These are phyloP conservation scores for Sporophila hypoxantha DNA, from an alignment of 2,113 vertebrate species.

Conservation along the genomic window DNA sequence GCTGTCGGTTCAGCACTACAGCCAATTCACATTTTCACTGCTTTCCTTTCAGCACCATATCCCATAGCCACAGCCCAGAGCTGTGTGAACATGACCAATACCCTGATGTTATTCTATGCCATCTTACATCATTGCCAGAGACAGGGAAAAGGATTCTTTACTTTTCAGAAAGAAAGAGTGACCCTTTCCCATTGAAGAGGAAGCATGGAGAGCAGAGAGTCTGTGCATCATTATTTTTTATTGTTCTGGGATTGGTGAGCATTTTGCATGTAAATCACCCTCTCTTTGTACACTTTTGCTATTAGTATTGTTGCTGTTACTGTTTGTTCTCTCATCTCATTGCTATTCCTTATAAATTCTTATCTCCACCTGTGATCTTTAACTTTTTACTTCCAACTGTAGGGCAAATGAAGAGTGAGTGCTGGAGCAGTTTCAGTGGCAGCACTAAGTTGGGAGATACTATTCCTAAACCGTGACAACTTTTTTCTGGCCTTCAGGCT, in stretches of 20 bases:
- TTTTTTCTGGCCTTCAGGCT: neutral
- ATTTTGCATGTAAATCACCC: neutral
- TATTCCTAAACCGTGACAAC: neutral
- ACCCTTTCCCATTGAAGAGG: neutral
- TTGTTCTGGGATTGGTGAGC: neutral
- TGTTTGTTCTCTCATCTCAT: neutral
- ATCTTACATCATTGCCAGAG: neutral
- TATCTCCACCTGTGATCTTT: neutral
- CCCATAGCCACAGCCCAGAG: neutral
- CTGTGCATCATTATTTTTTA: neutral
- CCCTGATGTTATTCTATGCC: too few relatives aligned
- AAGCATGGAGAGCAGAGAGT: neutral
- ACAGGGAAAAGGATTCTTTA: neutral
- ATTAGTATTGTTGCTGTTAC: neutral
- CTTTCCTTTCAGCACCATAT: neutral
- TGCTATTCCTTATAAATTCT: neutral
- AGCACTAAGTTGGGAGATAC: neutral
- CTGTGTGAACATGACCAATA: neutral
- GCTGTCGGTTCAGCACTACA: rapidly evolving
- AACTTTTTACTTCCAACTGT: neutral
- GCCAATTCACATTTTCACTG: neutral
- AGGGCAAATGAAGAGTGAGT: rapidly evolving
- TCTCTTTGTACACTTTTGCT: neutral
- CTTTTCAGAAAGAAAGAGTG: neutral
- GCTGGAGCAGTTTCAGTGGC: neutral